Base-by-base conservation (phyloP, 2,113 vertebrate species). In the Athene noctua region DNA sequence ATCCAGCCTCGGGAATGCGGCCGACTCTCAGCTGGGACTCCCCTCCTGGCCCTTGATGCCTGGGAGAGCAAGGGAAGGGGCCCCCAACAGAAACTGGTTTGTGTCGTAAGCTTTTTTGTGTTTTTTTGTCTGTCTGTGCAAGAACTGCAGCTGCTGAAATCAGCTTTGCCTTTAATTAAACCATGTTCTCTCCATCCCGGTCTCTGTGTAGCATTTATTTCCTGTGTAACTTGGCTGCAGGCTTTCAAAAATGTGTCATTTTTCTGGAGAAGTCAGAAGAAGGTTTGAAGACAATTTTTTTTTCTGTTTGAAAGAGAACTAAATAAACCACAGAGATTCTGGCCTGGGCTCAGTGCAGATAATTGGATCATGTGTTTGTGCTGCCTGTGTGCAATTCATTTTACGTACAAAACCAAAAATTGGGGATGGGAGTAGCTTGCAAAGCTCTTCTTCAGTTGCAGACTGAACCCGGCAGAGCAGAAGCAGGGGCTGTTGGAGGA, bases 81-180 rank as follows among this genome's bases (percentile, higher is more conserved):
- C 80, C 97, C 96, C 94, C 92, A 96, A 92, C 97, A 96, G 96
- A 97, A 98, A 96, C 97, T 97, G 97, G 97, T 98, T 98, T 98
- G 98, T 98, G 98, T 98, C 94, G 97, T 98, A 97, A 98, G 97
- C 94, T 97, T 98, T 93, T 98, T 98, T 98, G 97, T 98, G 98
- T 98, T 98, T 97, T 97, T 95, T 96, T 97, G 97, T 98, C 96
- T 98, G 97, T 98, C 98, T 98, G 98, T 99, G 98, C 98, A 98
- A 98, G 98, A 98, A 98, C 97, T 98, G 98, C 98, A 98, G 98
- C 98, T 98, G 98, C 98, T 98, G 98, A 98, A 98, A 98, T 99
- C 98, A 98, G 98, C 98, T 98, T 98, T 98, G 98, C 98, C 98
- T 99, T 99, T 99, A 98, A 99, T 98, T 98, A 98, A 98, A 98